Percentiles rank a stretch among this genome's conserved stretches.
phyloP scores from a whole-genome alignment of 2,888 invertebrate genomes.

The Drosophila acutilabella region DNA sequence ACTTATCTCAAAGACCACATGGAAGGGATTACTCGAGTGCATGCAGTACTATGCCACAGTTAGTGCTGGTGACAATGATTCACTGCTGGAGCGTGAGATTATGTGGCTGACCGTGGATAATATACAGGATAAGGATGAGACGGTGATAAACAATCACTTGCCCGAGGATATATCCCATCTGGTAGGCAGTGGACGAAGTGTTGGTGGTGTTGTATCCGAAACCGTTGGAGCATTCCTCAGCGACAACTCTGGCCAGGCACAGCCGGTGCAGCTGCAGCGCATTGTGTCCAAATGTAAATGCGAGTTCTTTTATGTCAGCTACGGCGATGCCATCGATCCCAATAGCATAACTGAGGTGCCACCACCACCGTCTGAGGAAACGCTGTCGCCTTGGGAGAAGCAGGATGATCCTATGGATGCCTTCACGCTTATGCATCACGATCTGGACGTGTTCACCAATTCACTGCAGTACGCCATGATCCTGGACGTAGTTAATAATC shows the following conservation, averaged over 20 bases:
- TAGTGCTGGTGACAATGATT: slow-evolving; percentile 91
- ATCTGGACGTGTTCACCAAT: slow-evolving; percentile 98
- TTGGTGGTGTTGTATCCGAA: slow-evolving; percentile 97
- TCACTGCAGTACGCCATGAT: slow-evolving; percentile 98
- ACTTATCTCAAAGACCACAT: slow-evolving; percentile 96
- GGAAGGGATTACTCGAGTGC: slow-evolving; percentile 97
- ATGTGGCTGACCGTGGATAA: slow-evolving; percentile 98
- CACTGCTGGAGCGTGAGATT: slow-evolving; percentile 92
- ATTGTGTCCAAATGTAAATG: slow-evolving; percentile 99
- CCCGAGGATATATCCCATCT: slow-evolving; percentile 95
- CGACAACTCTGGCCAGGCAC: slow-evolving; percentile 87
- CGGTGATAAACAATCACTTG: slow-evolving; percentile 91
- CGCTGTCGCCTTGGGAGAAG: slow-evolving; percentile 91
- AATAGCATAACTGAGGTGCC: slow-evolving; percentile 88
- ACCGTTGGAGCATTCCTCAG: slow-evolving; percentile 93
- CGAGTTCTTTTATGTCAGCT: slow-evolving; percentile 98
- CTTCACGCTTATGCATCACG: slow-evolving; percentile 99
- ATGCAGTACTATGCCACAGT: slow-evolving; percentile 99
- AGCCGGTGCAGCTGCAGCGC: slow-evolving; percentile 92
- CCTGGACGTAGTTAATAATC: slow-evolving; percentile 98
- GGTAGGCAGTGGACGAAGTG: slow-evolving; percentile 97
- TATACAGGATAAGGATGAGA: slow-evolving; percentile 93
- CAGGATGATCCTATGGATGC: slow-evolving; percentile 96
- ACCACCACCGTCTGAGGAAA: slow-evolving; percentile 89
- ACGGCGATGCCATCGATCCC: slow-evolving; percentile 90